These are phyloP conservation scores for Panurus biarmicus DNA, from an alignment of 2,113 vertebrate genomes.

Conservation along the genomic window DNA sequence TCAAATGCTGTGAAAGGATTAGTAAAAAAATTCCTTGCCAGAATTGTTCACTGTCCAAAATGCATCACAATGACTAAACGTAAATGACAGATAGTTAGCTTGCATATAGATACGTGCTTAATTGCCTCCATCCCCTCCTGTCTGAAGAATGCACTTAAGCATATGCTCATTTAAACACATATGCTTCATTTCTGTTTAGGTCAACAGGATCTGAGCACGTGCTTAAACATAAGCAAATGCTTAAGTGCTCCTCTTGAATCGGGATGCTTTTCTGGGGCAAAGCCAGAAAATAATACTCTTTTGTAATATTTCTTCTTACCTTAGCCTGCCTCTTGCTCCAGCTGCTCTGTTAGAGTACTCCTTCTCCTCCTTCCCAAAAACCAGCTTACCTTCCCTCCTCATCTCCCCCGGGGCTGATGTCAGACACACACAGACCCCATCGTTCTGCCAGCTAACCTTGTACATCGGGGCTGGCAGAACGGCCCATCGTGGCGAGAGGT, in stretches of 20 bases:
- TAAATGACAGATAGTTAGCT: constrained; percentile 57
- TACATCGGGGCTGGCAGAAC: not conserved
- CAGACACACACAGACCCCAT: not conserved
- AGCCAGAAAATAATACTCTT: not conserved
- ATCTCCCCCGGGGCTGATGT: not conserved
- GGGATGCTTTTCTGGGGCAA: not conserved
- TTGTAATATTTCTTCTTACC: not conserved
- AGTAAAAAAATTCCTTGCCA: constrained; percentile 28
- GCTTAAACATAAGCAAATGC: constrained; percentile 42
- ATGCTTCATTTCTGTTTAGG: constrained; percentile 44
- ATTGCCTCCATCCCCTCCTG: constrained; percentile 41
- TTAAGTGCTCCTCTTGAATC: not conserved
- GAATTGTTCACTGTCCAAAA: constrained; percentile 50
- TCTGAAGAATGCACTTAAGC: constrained; percentile 34
- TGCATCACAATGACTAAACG: constrained; percentile 1
- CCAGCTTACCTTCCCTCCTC: not conserved
- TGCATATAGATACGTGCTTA: constrained; percentile 26
- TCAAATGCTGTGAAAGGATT: constrained; percentile 29
- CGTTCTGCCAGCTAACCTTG: not conserved
- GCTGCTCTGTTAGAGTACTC: not conserved
- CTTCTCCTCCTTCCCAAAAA: not conserved
- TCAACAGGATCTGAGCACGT: constrained; percentile 20
- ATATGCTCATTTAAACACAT: constrained; percentile 53
- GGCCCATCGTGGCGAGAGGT: not conserved
- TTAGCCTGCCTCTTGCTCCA: not conserved